Conservation (phyloP, 2,888 invertebrate species). For the Calameuta filiformis region DNA sequence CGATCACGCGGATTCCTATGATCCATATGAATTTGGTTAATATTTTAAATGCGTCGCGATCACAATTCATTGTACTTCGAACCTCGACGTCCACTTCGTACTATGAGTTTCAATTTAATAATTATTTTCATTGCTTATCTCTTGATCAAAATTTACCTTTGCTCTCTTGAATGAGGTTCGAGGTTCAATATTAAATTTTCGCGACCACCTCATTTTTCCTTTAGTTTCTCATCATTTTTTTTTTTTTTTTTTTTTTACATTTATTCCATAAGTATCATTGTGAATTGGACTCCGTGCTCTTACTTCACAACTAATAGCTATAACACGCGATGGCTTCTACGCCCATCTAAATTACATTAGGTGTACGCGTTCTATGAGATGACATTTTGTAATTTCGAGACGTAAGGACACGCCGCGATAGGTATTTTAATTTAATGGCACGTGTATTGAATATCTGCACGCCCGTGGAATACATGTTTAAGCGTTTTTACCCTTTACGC, state of each 20-base stretch:
- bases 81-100: neutral
- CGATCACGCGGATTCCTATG: neutral
- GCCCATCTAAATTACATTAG: neutral
- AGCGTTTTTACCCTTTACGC: slow-evolving; percentile 23
- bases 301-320: neutral
- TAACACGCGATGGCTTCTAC: neutral
- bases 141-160: neutral
- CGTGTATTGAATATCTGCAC: neutral
- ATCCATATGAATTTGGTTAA: too few species aligned
- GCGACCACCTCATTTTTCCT: neutral
- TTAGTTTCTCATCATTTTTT: neutral
- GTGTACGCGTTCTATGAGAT: neutral
- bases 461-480: neutral
- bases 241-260: neutral
- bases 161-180: neutral
- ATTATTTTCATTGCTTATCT: neutral
- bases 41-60: too few species aligned
- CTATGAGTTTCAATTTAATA: neutral
- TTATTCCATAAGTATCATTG: neutral
- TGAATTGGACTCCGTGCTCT: neutral
- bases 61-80: neutral
- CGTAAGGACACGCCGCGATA: neutral
- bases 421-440: neutral
- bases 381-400: neutral
- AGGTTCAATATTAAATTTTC: neutral